Base-by-base conservation (phyloP, 35 echinoderm and acorn worm genomes). In the Heliocidaris tuberculata region DNA sequence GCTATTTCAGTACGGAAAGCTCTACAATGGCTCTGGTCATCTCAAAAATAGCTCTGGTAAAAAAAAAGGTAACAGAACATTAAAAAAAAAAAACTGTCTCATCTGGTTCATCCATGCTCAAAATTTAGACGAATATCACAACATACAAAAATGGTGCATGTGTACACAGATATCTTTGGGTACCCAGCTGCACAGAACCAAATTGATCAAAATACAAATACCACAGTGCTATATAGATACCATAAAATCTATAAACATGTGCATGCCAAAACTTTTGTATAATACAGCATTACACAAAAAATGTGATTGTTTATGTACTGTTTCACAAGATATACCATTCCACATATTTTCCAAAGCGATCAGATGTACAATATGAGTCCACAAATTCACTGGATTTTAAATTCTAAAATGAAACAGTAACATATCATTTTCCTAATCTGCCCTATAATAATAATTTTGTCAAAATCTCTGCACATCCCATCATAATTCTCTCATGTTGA, bases 61-160 rank as follows among this genome's bases (percentile, higher is more conserved):
- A 42, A 42, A 42, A 42, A 42, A 42, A 42, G 35, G 3, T 42
- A 42, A 42, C 35, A 1, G 35, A 42, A 42, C 35, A 42, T n/a
- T n/a, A n/a, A n/a, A n/a, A n/a, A n/a, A n/a, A n/a, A n/a, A n/a
- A n/a, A n/a, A n/a, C n/a, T 12, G 19, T 60, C 65, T 78, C 21
- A 78, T 27, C 65, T 78, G 65, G 65, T 78, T 78, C 65, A 78
- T 78, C 19, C 65, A 27, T n/a, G 65, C 27, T 78, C 8, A 78
- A n/a, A n/a, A 78, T 78, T 78, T 27, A 78, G 65, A 78, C 65
- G 65, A 78, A 78, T 27, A 78, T 78, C 65, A 78, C 65, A 78
- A 78, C 65, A 21, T 8, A 24, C 65, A 78, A n/a, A 78, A 78
- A 7, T 19, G 27, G 21, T n/a, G 19, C 27, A 78, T 7, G 8